phyloP scores from a whole-genome alignment of 2,888 invertebrate genomes.

The Euzetes globulus region DNA sequence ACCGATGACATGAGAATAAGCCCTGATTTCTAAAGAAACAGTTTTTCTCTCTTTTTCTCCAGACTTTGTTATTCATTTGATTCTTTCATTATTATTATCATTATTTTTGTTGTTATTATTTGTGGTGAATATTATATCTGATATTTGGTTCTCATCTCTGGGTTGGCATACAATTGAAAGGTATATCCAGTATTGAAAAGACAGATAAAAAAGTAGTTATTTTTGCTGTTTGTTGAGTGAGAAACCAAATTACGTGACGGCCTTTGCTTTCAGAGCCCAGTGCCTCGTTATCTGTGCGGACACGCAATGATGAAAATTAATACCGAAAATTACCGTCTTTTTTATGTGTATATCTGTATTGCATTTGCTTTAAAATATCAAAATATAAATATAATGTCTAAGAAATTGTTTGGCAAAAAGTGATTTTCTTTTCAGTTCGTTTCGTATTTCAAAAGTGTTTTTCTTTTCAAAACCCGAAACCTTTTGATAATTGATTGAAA shows the following conservation, averaged over 20 bases:
- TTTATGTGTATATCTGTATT: neutral
- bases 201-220: neutral
- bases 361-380: neutral
- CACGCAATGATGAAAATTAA: slow-evolving; percentile 22
- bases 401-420: neutral
- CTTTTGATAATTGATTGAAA: slow-evolving; percentile 5
- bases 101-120: neutral
- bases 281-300: neutral
- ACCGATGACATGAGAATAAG: neutral
- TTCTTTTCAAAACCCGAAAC: neutral
- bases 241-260: slow-evolving; percentile 20
- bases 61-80: neutral
- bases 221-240: neutral
- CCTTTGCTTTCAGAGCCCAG: neutral
- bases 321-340: slow-evolving; percentile 18
- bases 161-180: neutral
- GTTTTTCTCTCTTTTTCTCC: neutral
- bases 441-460: slow-evolving; percentile 10
- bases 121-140: neutral
- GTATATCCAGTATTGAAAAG: neutral
- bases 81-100: neutral
- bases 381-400: neutral
- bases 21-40: neutral
- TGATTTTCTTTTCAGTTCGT: slow-evolving; percentile 1
- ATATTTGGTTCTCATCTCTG: neutral